Evolutionary conservation across 2,113 vertebrate species (phyloP).

Genomic region (Otus sunia): DNA sequence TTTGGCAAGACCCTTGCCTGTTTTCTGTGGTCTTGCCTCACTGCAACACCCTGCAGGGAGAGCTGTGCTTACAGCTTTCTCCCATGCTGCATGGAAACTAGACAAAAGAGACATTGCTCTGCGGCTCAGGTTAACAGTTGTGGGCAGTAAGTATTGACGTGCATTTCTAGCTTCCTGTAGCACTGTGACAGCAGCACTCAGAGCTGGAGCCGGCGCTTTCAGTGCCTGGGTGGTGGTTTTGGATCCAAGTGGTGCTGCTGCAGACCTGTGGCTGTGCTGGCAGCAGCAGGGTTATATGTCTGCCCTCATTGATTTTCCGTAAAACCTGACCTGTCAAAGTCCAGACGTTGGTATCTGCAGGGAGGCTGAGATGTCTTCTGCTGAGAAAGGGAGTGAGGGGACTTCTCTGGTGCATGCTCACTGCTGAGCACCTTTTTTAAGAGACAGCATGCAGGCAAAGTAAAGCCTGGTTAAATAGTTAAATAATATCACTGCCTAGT

Average conservation of each 20-base stretch:
- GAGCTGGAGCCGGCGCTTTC: rapidly evolving
- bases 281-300: not conserved
- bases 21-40: not conserved
- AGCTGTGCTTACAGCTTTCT: not conserved
- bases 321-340: not conserved
- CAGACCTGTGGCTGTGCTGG: not conserved
- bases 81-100: rapidly evolving
- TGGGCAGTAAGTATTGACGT: no score
- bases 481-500: not conserved
- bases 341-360: not conserved
- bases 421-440: not conserved
- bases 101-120: not conserved
- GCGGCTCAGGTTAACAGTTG: rapidly evolving
- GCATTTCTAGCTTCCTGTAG: not conserved
- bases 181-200: not conserved
- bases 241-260: not conserved
- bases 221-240: not conserved
- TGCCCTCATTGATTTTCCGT: not conserved
- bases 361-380: not conserved
- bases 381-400: not conserved
- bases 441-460: no score
- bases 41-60: not conserved
- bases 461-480: not conserved
- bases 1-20: not conserved
- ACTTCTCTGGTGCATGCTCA: not conserved